A percentile compares a stretch with the other conserved stretches of the same genome.
Conservation (phyloP, 2,797 vertebrate genomes). For the Avahi laniger region DNA sequence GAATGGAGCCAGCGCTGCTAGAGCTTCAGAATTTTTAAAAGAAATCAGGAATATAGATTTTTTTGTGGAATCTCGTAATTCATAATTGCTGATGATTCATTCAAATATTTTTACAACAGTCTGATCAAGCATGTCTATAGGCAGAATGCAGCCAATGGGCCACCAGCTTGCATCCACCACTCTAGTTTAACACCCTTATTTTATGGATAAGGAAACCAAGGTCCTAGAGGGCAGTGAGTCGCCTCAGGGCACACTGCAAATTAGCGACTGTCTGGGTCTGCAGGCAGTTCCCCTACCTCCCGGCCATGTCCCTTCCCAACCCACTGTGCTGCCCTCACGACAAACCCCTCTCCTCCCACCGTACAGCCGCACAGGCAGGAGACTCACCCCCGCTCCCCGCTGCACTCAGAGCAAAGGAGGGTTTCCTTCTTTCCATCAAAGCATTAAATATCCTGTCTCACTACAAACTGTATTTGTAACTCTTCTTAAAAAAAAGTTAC, state of each 20-base stretch:
- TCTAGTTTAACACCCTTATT: background rate
- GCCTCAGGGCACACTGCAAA: background rate
- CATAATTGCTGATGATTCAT: background rate
- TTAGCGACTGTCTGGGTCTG: background rate
- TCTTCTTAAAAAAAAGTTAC: background rate
- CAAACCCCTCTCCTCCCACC: background rate
- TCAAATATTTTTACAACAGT: background rate
- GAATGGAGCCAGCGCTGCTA: background rate
- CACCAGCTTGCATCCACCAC: background rate
- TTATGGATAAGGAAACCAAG: background rate
- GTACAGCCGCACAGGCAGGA: too few species aligned
- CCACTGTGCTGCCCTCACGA: too few species aligned
- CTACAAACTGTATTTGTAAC: background rate
- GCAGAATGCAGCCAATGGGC: background rate
- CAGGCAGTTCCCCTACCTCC: background rate
- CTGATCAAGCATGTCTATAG: background rate
- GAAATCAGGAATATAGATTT: background rate
- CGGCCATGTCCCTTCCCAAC: background rate
- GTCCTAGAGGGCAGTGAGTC: background rate
- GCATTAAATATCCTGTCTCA: background rate
- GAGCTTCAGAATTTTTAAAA: background rate
- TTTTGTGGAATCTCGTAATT: background rate
- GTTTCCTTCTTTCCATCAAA: background rate
- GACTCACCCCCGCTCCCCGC: too few species aligned
- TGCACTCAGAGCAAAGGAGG: too few species aligned